phyloP scores from a whole-genome alignment of 2,888 invertebrate genomes.

The Diarsia dahlii region DNA sequence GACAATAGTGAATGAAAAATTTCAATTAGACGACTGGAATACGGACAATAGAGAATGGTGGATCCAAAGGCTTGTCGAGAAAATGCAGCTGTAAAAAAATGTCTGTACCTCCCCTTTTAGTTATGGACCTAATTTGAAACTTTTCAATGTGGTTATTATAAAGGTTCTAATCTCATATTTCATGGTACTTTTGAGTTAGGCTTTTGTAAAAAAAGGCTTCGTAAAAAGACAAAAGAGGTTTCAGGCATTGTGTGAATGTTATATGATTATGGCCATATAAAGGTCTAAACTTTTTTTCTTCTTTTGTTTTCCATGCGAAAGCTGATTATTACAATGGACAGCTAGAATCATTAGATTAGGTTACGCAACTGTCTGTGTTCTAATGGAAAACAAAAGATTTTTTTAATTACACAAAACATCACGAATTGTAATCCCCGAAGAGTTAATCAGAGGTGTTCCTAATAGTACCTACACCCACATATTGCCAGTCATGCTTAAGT shows the following conservation, averaged over 20 bases:
- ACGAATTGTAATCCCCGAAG: no score
- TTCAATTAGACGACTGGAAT: slow-evolving; percentile 57
- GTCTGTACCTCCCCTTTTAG: neutral
- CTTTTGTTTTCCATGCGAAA: slow-evolving; percentile 49
- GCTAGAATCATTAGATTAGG: slow-evolving; percentile 17
- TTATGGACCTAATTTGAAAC: slow-evolving; percentile 33
- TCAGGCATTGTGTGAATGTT: slow-evolving; percentile 42
- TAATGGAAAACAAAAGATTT: neutral
- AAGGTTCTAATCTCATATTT: slow-evolving; percentile 37
- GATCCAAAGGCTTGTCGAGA: slow-evolving; percentile 24
- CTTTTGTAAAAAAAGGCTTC: slow-evolving; percentile 20
- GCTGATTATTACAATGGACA: slow-evolving; percentile 21
- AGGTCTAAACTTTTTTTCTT: slow-evolving; percentile 8
- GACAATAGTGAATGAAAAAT: slow-evolving; percentile 56
- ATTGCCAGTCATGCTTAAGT: no score
- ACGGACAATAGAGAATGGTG: slow-evolving; percentile 42
- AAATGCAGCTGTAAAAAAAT: slow-evolving; percentile 47
- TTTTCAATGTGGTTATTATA: slow-evolving; percentile 39
- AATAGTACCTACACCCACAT: no score
- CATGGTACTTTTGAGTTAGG: slow-evolving; percentile 33
- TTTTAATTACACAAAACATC: neutral
- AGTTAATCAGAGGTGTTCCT: no score
- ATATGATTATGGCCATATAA: slow-evolving; percentile 46
- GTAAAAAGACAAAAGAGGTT: slow-evolving; percentile 40
- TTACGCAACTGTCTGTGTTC: neutral